phyloP scores from a whole-genome alignment of 2,113 vertebrate genomes.

The Chionomys nivalis region DNA sequence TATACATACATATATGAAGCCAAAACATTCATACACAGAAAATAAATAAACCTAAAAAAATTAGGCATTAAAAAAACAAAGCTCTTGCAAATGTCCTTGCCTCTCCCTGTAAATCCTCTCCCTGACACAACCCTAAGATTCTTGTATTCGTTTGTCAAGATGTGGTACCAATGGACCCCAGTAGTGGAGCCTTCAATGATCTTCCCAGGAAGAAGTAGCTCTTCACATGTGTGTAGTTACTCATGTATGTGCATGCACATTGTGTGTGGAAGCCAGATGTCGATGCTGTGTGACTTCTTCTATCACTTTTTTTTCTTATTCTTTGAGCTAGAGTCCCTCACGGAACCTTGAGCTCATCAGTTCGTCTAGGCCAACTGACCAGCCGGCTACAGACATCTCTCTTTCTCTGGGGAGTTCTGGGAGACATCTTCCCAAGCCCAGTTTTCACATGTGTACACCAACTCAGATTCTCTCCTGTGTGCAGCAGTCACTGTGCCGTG shows the following conservation, averaged over 20 bases:
- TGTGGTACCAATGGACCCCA: neutral
- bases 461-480: neutral
- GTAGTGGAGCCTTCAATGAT: neutral
- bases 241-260: neutral
- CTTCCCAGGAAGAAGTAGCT: neutral
- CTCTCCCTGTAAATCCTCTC: constrained; percentile 20
- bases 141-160: constrained; percentile 37
- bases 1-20: neutral
- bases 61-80: neutral
- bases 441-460: neutral
- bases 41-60: neutral
- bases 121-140: constrained; percentile 16
- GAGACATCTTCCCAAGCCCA: no score
- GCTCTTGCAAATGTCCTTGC: constrained; percentile 27
- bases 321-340: neutral
- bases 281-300: neutral
- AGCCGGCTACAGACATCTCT: neutral
- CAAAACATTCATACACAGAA: neutral
- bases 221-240: neutral
- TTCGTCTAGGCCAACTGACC: neutral
- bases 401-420: neutral
- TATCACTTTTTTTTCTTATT: neutral
- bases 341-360: no score
- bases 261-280: neutral
- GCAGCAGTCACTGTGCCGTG: neutral